Evolutionary conservation across 2,113 vertebrate species (phyloP), one percentile per base, ranked within the genome.

Genomic region (Bubo blakistoni): DNA sequence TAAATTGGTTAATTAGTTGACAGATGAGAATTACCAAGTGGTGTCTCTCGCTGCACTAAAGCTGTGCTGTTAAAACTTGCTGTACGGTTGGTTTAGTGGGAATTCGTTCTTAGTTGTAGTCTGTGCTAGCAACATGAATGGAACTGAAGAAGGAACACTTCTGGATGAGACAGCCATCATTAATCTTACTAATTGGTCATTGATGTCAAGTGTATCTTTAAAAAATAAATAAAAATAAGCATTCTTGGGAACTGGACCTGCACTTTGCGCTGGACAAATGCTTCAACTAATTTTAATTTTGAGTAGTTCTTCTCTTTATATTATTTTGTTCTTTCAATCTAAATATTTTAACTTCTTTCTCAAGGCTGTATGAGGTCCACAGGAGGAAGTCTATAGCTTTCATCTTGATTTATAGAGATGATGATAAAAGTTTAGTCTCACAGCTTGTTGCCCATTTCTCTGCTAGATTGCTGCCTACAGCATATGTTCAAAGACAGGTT

Each of bases 381-480:
- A 98, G 98, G 97, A 98, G 97, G 97, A 98, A 96, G 96, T 97
- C 97, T 96, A 97, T 89, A 97, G 97, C 97, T 98, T 98, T 98
- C 97, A 98, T 98, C 95, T 98, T 98, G 98, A 98, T 98, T 98
- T 98, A 98, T 97, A 98, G 98, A 98, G 97, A 98, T 26, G 93
- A 98, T 97, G 98, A 98, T 98, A 97, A 98, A 98, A 98, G 97
- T 98, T 98, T 98, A 98, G 98, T 97, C 95, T 98, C 98, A 97
- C 98, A 98, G 98, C 96, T 98, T 98, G 97, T 91, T 96, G 95
- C 94, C 97, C 95, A 96, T 96, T 97, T 97, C 96, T 98, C 96
- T 96, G 97, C 91, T 95, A 98, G 97, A 98, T 96, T 92, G 93
- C 96, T 97, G 97, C 97, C 97, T 97, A 94, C 92, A 98, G 98